phyloP scores from a whole-genome alignment of 2,888 invertebrate species.

The Hofmannophila pseudospretella region DNA sequence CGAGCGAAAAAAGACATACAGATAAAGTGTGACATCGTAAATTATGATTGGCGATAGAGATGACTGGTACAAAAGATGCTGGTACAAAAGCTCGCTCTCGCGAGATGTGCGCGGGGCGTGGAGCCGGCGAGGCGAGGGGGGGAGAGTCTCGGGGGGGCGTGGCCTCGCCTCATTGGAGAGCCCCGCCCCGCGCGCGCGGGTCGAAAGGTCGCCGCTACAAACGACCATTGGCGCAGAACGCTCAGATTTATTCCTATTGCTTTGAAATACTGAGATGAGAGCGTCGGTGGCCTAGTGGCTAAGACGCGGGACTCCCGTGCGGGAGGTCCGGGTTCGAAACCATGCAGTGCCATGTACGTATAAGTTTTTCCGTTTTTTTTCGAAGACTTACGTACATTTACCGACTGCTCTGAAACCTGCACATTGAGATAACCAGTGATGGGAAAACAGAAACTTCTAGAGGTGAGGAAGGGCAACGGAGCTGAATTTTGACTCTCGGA shows the following conservation, averaged over 20 bases:
- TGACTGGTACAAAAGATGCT: conserved; percentile 4
- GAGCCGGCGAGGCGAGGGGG: conserved; percentile 28
- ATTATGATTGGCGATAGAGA: conserved; percentile 1
- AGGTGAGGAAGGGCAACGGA: no score
- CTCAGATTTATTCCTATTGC: conserved; percentile 3
- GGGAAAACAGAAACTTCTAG: no score
- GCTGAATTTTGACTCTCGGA: no score
- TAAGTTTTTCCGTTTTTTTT: no score
- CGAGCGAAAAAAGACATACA: neutral
- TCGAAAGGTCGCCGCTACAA: conserved; percentile 60
- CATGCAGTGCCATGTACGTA: no score
- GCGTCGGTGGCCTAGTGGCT: no score
- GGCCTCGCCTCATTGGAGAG: conserved; percentile 64
- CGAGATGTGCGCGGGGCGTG: neutral
- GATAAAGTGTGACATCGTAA: neutral
- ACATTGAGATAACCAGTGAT: no score
- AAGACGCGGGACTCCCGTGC: no score
- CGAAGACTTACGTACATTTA: no score
- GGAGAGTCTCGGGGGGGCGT: conserved; percentile 44
- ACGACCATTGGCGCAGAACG: conserved; percentile 51
- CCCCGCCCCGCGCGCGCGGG: conserved; percentile 68
- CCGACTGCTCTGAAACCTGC: no score
- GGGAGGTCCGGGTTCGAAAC: no score
- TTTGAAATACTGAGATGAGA: conserved; percentile 7
- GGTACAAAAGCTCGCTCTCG: neutral